Percentiles rank a stretch among this genome's conserved stretches.
These are phyloP conservation scores for Sapayoa aenigma DNA, from an alignment of 2,113 vertebrate genomes.

Conservation along the genomic window DNA sequence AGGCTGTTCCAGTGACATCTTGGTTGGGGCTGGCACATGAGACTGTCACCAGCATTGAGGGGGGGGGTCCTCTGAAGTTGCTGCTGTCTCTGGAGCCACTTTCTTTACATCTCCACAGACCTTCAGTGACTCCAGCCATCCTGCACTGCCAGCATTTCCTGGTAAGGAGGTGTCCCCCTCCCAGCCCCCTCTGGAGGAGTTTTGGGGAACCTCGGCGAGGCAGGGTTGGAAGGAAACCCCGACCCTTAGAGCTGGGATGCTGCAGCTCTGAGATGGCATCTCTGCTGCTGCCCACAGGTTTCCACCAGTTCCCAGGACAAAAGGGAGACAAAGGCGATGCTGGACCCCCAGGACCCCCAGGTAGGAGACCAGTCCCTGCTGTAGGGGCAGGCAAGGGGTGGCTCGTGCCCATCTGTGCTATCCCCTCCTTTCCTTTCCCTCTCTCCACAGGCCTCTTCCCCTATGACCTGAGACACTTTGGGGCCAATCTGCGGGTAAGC, in stretches of 20 bases:
- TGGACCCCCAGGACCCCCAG: conserved; percentile 73
- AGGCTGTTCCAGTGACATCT: background rate
- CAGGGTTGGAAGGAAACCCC: too few relatives aligned
- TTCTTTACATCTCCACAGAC: conserved; percentile 21
- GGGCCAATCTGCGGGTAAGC: conserved; percentile 57
- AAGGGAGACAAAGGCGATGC: conserved; percentile 82
- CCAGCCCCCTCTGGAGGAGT: background rate
- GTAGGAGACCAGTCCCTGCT: background rate
- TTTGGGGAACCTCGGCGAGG: background rate
- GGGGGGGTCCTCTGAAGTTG: background rate
- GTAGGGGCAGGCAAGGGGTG: fast-evolving
- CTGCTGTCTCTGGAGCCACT: background rate
- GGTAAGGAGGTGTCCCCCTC: conserved; percentile 33
- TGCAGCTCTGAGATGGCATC: background rate
- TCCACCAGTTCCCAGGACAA: conserved; percentile 70
- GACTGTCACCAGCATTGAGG: background rate
- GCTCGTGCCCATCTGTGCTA: background rate
- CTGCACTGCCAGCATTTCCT: conserved; percentile 29
- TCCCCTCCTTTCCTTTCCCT: background rate
- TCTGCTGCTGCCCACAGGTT: conserved; percentile 33
- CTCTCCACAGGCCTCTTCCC: conserved; percentile 57
- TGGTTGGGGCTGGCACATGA: background rate
- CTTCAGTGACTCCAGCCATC: conserved; percentile 49
- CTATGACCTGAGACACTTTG: background rate
- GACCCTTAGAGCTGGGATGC: background rate